Evolutionary conservation across 2,797 vertebrate genomes (phyloP).

Genomic region (Xyrichtys novacula): DNA sequence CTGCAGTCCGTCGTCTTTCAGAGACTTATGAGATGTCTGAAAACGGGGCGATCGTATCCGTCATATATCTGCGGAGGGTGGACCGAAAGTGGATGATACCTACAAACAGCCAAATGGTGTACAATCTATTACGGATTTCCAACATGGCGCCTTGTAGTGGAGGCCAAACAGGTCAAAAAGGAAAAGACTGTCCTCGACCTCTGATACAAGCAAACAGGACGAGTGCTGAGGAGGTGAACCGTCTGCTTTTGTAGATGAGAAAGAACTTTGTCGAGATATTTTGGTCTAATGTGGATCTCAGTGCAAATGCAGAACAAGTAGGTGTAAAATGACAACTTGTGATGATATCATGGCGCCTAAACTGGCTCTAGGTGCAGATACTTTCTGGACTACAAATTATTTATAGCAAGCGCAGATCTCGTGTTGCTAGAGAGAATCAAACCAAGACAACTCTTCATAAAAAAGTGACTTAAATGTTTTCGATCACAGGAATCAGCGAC

Average conservation of each 20-base stretch:
- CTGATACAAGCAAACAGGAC: slow-evolving; percentile 83
- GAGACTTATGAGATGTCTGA: slow-evolving; percentile 92
- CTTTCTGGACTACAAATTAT: no score
- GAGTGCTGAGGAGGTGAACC: slow-evolving; percentile 85
- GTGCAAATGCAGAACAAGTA: no score
- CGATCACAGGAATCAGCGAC: neutral
- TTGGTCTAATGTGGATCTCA: no score
- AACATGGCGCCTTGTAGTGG: neutral
- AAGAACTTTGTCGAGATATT: neutral
- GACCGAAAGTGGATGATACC: slow-evolving; percentile 90
- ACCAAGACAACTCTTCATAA: neutral
- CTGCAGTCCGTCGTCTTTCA: slow-evolving; percentile 91
- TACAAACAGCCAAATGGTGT: slow-evolving; percentile 88
- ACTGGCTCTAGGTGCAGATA: no score
- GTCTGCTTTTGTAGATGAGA: neutral
- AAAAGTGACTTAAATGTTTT: neutral
- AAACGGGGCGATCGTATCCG: slow-evolving; percentile 92
- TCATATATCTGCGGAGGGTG: slow-evolving; percentile 89
- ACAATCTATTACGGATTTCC: neutral
- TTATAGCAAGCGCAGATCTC: no score
- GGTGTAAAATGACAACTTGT: no score
- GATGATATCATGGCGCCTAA: no score
- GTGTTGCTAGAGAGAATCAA: no score
- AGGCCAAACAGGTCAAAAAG: slow-evolving; percentile 78
- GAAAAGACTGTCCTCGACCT: slow-evolving; percentile 79